Base-by-base conservation (phyloP, 1,140 invertebrate genomes). In the Heliothis virescens region DNA sequence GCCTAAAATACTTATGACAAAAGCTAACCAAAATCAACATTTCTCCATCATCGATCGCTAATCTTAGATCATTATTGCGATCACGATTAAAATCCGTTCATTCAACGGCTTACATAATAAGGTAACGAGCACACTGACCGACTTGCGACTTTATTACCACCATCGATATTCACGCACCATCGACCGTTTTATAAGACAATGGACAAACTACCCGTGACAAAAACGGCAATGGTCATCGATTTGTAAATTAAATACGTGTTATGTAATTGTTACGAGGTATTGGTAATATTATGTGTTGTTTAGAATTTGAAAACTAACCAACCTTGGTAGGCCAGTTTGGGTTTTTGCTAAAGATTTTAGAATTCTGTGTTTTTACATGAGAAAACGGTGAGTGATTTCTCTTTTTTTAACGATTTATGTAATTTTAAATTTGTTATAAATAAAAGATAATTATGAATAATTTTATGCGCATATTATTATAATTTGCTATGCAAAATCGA, bases 61-160 rank as follows among this genome's bases (percentile, higher is more conserved):
- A 55, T 72, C 52, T 41, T 34, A 26, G 48, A 41, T 73, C 59
- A 16, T 57, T n/a, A 59, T 60, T 60, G 50, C 57, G 55, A 48
- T 75, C 72, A 60, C 55, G 72, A 75, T 75, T 41, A 16, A 62
- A n/a, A 0, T 15, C 41, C 72, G 50, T 60, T 75, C 72, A 75
- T 50, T 75, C 34, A 62, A 7, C 53, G 52, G 34, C 72, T 75
- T 75, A 62, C 47, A 62, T 75, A 75, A 75, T 29, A 7, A 12
- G 15, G 47, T 62, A 75, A 62, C 57, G 26, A 29, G 50, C 52
- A 3, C 34, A 12, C 29, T 75, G 72, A 75, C 72, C 72, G 59
- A 62, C 72, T 75, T 60, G 47, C 18, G 57, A 62, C 18, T 15
- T 52, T 53, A 53, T 52, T 13, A n/a, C 41, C 41, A 75, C 34